phyloP scores from a whole-genome alignment of 2,888 invertebrate species.

The Oxystoma pomonae region DNA sequence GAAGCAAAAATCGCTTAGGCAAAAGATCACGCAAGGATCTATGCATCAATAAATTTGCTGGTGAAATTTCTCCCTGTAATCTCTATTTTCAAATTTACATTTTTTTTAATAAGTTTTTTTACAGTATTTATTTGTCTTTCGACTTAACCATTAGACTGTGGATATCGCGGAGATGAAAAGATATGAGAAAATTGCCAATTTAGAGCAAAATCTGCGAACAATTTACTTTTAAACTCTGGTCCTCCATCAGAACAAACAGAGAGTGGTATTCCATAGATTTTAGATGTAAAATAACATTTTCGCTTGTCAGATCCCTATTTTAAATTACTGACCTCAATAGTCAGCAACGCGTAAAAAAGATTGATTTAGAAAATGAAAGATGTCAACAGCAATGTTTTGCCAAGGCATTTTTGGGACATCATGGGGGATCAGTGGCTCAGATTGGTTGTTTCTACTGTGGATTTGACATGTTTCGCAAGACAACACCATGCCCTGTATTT shows the following conservation, averaged over 20 bases:
- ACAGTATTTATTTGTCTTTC: neutral
- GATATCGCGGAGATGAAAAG: neutral
- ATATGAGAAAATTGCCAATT: neutral
- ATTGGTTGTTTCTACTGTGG: too few species aligned
- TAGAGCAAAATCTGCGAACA: neutral
- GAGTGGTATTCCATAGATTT: constrained; percentile 18
- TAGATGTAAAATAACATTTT: constrained; percentile 12
- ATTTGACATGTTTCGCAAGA: too few species aligned
- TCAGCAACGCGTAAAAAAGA: too few species aligned
- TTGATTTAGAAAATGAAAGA: too few species aligned
- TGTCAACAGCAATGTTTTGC: too few species aligned
- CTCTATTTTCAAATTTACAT: too few species aligned
- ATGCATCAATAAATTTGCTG: neutral
- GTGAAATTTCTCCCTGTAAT: neutral
- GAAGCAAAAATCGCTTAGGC: neutral
- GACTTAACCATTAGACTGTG: neutral
- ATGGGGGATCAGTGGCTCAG: too few species aligned
- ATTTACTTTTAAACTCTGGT: constrained; percentile 19
- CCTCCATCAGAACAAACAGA: constrained; percentile 25
- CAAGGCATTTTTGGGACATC: too few species aligned
- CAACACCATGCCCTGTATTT: too few species aligned
- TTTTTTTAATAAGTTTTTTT: neutral
- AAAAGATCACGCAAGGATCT: constrained; percentile 1
- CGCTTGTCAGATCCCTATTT: too few species aligned
- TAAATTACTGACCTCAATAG: too few species aligned